phyloP scores from a whole-genome alignment of 2,797 vertebrate genomes.

The Pangasius sanitwongsei region DNA sequence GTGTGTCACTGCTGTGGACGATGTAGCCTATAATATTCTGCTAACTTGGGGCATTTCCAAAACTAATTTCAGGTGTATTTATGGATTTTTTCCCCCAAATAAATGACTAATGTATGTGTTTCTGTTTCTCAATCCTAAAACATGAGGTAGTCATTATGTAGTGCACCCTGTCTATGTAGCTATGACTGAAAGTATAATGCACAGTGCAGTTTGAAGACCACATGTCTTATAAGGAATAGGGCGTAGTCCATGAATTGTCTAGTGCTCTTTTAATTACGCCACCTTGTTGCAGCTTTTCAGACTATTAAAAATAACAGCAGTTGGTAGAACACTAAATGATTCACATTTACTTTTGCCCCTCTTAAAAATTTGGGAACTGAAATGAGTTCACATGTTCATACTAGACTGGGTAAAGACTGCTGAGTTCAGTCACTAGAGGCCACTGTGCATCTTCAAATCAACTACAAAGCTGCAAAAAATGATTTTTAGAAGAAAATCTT shows the following conservation, averaged over 20 bases:
- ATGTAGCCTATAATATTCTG: not conserved
- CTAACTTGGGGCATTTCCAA: not conserved
- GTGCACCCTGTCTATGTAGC: not conserved
- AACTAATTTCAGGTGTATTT: not conserved
- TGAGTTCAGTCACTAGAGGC: slow-evolving; percentile 34
- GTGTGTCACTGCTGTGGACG: not conserved
- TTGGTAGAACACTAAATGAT: not conserved
- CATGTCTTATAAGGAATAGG: not conserved
- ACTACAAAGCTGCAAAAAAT: not conserved
- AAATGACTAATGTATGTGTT: not conserved
- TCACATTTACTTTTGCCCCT: not conserved
- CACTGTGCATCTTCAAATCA: slow-evolving; percentile 38
- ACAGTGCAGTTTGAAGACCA: not conserved
- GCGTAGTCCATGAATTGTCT: not conserved
- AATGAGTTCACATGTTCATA: not conserved
- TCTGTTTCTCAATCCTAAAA: not conserved
- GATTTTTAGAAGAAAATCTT: not conserved
- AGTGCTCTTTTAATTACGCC: not conserved
- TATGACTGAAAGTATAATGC: not conserved
- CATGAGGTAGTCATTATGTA: not conserved
- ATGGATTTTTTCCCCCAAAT: not conserved
- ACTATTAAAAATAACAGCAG: not conserved
- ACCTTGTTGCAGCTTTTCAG: not conserved
- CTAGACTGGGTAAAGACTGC: not conserved
- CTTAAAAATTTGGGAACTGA: not conserved